Evolutionary conservation across 1,140 invertebrate genomes (phyloP), one percentile per base, ranked within the genome.

Genomic region (Drosophila pandora): DNA sequence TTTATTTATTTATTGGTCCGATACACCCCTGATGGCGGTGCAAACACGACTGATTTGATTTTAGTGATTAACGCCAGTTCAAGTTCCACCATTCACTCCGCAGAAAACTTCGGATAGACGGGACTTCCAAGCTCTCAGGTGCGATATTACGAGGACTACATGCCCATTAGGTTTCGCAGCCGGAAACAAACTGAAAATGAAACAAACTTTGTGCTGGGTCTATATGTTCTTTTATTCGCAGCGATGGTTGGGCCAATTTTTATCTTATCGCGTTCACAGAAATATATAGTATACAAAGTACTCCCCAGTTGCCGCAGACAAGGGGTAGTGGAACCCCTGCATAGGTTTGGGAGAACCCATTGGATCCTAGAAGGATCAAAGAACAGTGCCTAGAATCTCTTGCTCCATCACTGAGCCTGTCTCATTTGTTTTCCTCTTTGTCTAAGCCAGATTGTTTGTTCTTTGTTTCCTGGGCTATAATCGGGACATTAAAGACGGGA

Each of bases 251-350:
- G 70, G 64, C 49, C 50, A 75, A 43, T 43, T 70, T 59, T 85
- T 87, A 85, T 85, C 82, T 85, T 75, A 85, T 85, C 81, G 58
- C 54, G 52, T 54, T 75, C 32, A 65, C 60, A 75, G 4, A n/a
- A 64, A 53, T 65, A 47, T 45, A 50, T 74, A 74, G 45, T 64
- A 64, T 54, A 65, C 30, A 57, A 48, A 65, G 30, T 47, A 50
- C 47, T 41, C 9, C 22, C 25, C 47, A 63, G 48, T 22, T 49
- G 63, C 21, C 10, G 10, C 10, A 3, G 0, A 10, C 3, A 4
- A n/a, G 34, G 47, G 25, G 34, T 43, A 57, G 30, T 34, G 34
- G 34, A 17, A 30, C 62, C 22, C n/a, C 4, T 8, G 9, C 1
- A n/a, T 37, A n/a, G 34, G 12, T 8, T n/a, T 25, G 13, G n/a